phyloP scores from a whole-genome alignment of 2,888 invertebrate genomes.

The Physocephala rufipes region DNA sequence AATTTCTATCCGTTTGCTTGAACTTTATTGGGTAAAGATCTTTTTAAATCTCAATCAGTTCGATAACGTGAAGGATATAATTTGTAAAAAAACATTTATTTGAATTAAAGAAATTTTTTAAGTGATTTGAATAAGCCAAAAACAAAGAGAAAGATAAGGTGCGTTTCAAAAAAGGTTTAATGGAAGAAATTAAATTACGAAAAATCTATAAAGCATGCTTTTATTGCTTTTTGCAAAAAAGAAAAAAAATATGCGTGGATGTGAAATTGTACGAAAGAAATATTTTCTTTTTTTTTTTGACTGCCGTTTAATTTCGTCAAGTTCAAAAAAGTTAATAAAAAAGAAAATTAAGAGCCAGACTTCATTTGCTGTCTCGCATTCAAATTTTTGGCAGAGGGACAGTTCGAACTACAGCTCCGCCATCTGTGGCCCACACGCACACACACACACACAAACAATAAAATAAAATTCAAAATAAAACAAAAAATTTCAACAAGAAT shows the following conservation, averaged over 20 bases:
- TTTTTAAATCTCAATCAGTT: background rate
- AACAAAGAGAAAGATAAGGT: background rate
- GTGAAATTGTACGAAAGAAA: no score
- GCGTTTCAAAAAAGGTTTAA: background rate
- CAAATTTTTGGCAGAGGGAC: constrained; percentile 13
- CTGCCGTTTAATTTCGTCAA: no score
- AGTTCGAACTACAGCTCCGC: constrained; percentile 26
- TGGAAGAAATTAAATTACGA: no score
- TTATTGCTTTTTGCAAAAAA: background rate
- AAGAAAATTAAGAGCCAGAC: background rate
- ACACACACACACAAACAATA: background rate
- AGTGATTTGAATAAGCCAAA: no score
- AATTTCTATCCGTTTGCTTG: constrained; percentile 19
- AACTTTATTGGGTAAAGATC: background rate
- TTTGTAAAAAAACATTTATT: background rate
- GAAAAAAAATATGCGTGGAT: no score
- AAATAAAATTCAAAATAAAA: background rate
- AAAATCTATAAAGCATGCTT: no score
- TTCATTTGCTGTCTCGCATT: constrained; percentile 5
- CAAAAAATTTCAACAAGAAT: background rate
- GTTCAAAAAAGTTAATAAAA: no score
- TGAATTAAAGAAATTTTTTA: background rate
- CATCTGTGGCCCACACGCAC: constrained; percentile 14
- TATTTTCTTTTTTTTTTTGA: no score
- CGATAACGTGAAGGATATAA: background rate